phyloP scores from a whole-genome alignment of 2,888 invertebrate genomes.

The Folsomia candida region DNA sequence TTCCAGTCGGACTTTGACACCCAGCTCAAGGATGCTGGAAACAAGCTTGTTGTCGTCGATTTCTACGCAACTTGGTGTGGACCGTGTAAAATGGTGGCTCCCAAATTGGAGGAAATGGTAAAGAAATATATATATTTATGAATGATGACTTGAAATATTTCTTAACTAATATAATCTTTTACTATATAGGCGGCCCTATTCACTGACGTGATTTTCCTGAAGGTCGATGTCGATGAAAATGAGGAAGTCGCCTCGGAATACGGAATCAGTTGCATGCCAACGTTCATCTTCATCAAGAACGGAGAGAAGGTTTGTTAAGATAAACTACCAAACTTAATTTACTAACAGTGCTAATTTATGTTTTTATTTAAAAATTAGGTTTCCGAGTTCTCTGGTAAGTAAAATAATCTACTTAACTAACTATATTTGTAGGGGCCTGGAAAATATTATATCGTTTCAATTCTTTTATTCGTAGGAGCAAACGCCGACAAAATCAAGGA shows the following conservation, averaged over 20 bases:
- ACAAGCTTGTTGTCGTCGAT: constrained; percentile 88
- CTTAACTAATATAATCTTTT: too few relatives aligned
- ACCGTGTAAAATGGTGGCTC: constrained; percentile 78
- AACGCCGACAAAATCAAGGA: constrained; percentile 69
- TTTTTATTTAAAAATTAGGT: constrained; percentile 54
- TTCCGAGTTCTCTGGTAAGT: constrained; percentile 72
- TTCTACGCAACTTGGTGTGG: constrained; percentile 92
- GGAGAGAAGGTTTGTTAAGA: constrained; percentile 34
- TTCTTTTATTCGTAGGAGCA: too few relatives aligned
- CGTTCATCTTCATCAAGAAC: constrained; percentile 91
- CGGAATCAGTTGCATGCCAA: constrained; percentile 95
- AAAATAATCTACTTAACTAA: too few relatives aligned
- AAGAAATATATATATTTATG: too few relatives aligned
- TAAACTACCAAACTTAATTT: background rate
- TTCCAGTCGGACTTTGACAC: constrained; percentile 46
- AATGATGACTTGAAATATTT: too few relatives aligned
- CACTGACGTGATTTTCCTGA: constrained; percentile 78
- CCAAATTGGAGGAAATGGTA: constrained; percentile 84
- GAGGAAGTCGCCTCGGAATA: constrained; percentile 78
- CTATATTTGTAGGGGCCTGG: too few relatives aligned
- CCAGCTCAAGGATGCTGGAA: constrained; percentile 71
- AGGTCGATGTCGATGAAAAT: constrained; percentile 93
- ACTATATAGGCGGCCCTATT: too few relatives aligned
- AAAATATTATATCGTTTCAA: too few relatives aligned
- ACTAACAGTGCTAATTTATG: background rate